Evolutionary conservation across 2,888 invertebrate genomes (phyloP).

Genomic region (Plemyria rubiginata): DNA sequence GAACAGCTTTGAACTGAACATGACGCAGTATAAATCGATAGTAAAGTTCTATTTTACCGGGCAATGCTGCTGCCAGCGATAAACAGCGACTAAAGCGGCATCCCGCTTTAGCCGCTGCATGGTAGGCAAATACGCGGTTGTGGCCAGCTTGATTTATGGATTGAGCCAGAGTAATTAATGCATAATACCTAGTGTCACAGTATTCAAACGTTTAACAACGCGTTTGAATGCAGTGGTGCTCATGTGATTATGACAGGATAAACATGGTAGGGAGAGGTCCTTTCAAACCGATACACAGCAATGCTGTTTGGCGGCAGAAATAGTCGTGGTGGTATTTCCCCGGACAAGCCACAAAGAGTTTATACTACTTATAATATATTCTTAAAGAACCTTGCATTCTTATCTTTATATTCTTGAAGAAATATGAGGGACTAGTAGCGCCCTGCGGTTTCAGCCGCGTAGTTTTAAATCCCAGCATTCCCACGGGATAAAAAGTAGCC

Average conservation of each 20-base stretch:
- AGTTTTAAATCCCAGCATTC: too few species aligned
- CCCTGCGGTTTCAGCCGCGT: too few species aligned
- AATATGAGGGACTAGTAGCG: too few species aligned
- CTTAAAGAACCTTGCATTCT: too few species aligned
- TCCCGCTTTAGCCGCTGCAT: conserved; percentile 11
- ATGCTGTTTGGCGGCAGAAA: too few species aligned
- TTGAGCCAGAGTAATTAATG: conserved; percentile 37
- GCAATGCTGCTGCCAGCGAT: conserved; percentile 33
- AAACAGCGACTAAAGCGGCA: conserved; percentile 44
- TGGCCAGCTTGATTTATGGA: conserved; percentile 34
- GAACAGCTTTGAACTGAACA: neutral
- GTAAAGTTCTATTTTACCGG: neutral
- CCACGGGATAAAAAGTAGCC: too few species aligned
- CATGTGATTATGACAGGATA: neutral
- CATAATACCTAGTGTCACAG: conserved; percentile 6
- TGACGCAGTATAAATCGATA: neutral
- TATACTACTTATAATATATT: too few species aligned
- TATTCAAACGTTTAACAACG: neutral
- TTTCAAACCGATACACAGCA: too few species aligned
- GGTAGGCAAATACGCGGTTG: conserved; percentile 31
- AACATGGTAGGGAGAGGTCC: too few species aligned
- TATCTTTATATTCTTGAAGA: too few species aligned
- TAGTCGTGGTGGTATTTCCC: too few species aligned
- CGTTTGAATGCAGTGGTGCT: neutral
- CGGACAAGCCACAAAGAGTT: too few species aligned